phyloP scores from a whole-genome alignment of 1,140 invertebrate species.

The Ceratoteleas bidentatus region DNA sequence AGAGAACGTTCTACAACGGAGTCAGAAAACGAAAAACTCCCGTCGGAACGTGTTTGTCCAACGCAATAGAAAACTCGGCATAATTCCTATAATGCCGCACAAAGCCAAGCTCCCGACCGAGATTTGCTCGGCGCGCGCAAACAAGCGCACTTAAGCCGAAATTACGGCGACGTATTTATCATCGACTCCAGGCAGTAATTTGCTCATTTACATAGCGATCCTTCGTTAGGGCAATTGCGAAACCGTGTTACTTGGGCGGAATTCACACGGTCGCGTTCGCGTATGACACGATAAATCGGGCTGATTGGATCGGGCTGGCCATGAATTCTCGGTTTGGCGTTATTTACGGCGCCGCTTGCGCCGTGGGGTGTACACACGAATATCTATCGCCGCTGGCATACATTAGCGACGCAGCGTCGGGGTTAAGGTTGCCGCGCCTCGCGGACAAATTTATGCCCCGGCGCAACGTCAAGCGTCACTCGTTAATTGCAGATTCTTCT shows the following conservation, averaged over 20 bases:
- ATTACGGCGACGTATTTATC: slow-evolving; percentile 47
- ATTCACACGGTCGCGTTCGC: slow-evolving; percentile 58
- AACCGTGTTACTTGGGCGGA: slow-evolving; percentile 58
- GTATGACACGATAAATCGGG: slow-evolving; percentile 66
- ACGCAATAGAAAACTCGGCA: too few relatives aligned
- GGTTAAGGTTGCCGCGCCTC: slow-evolving; percentile 69
- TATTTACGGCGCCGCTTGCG: slow-evolving; percentile 58
- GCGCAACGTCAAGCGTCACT: slow-evolving; percentile 53
- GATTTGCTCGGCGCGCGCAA: slow-evolving; percentile 17
- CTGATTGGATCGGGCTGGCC: slow-evolving; percentile 63
- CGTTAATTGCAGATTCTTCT: slow-evolving; percentile 70
- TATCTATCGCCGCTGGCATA: slow-evolving; percentile 64
- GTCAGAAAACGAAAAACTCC: too few relatives aligned
- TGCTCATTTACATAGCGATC: slow-evolving; percentile 60
- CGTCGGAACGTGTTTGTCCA: too few relatives aligned
- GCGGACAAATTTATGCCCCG: slow-evolving; percentile 62
- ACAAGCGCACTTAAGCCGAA: slow-evolving; percentile 29
- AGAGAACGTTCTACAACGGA: too few relatives aligned
- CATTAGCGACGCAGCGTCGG: slow-evolving; percentile 70
- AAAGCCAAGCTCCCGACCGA: too few relatives aligned
- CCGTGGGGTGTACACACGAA: slow-evolving; percentile 63
- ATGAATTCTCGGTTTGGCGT: slow-evolving; percentile 48
- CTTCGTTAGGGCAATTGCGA: slow-evolving; percentile 61
- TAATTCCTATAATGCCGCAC: too few relatives aligned
- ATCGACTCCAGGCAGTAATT: slow-evolving; percentile 45